Conservation (phyloP, 2,797 vertebrate species). For the Hydrocynus forskahlii region DNA sequence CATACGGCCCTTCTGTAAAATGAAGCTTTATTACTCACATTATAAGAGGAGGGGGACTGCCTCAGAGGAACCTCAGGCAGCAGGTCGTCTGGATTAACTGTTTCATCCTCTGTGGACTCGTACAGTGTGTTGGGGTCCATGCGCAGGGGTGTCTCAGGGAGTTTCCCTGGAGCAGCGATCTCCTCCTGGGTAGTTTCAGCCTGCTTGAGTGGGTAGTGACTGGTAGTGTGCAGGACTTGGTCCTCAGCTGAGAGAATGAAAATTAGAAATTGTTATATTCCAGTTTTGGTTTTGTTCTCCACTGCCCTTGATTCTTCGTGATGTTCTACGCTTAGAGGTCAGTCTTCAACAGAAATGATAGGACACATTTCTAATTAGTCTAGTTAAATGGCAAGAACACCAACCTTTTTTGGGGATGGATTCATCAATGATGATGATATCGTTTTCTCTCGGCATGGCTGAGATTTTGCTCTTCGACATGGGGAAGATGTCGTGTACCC, state of each 20-base stretch:
- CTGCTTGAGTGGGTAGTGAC: conserved; percentile 85
- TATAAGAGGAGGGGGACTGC: conserved; percentile 87
- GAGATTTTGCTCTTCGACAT: conserved; percentile 89
- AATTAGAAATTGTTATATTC: background rate
- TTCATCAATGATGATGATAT: conserved; percentile 84
- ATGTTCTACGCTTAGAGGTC: no score
- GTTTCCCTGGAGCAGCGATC: conserved; percentile 87
- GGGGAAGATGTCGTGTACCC: conserved; percentile 84
- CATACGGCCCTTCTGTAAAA: no score
- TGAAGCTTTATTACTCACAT: conserved; percentile 70
- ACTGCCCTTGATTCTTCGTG: background rate
- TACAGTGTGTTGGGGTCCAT: conserved; percentile 78
- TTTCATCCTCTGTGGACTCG: conserved; percentile 77
- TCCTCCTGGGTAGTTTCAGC: conserved; percentile 91
- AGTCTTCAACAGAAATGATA: no score
- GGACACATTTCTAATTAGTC: no score
- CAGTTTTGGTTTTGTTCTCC: background rate
- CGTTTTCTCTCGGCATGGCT: conserved; percentile 83
- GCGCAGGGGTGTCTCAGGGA: conserved; percentile 92
- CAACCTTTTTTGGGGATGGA: conserved; percentile 83
- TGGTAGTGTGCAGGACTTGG: conserved; percentile 87
- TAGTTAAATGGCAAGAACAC: conserved; percentile 13
- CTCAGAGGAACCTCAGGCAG: conserved; percentile 83
- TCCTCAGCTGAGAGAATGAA: conserved; percentile 69
- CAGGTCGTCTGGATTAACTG: conserved; percentile 78